These are phyloP conservation scores for Drosophila teissieri DNA, from an alignment of 1,140 invertebrate species.

Conservation along the genomic window DNA sequence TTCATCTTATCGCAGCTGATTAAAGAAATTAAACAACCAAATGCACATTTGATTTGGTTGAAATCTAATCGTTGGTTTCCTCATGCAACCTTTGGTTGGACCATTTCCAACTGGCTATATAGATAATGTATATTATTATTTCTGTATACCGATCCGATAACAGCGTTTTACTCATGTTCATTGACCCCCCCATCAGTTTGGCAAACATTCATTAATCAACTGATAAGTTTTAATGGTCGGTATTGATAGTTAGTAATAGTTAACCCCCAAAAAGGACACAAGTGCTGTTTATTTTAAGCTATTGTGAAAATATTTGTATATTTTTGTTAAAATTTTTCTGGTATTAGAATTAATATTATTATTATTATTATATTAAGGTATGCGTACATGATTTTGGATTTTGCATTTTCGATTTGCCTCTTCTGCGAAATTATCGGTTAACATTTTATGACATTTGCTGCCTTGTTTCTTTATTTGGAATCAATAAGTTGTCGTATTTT, in stretches of 20 bases:
- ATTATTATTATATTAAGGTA: slow-evolving; percentile 61
- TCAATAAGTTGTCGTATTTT: slow-evolving; percentile 6
- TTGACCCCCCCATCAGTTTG: background rate
- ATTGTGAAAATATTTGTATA: slow-evolving; percentile 80
- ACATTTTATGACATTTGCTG: slow-evolving; percentile 36
- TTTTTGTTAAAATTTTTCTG: slow-evolving; percentile 73
- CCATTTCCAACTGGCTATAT: background rate
- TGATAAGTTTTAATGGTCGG: slow-evolving; percentile 8
- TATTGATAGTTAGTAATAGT: background rate
- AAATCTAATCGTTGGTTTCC: slow-evolving; percentile 25
- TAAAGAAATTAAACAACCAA: slow-evolving; percentile 10
- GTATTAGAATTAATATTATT: slow-evolving; percentile 51
- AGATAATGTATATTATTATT: slow-evolving; percentile 23
- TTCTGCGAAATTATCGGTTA: slow-evolving; percentile 53
- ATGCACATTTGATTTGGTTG: background rate
- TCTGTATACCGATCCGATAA: background rate
- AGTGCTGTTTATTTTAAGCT: slow-evolving; percentile 54
- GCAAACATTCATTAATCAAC: background rate
- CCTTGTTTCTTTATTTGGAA: slow-evolving; percentile 29
- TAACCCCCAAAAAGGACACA: background rate
- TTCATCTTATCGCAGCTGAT: slow-evolving; percentile 12
- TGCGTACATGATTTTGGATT: slow-evolving; percentile 59
- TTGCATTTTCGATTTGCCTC: slow-evolving; percentile 38
- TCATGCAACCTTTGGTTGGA: slow-evolving; percentile 14
- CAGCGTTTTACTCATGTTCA: background rate